These are phyloP conservation scores for Hyles vespertilio DNA, from an alignment of 1,140 invertebrate genomes.

Conservation along the genomic window DNA sequence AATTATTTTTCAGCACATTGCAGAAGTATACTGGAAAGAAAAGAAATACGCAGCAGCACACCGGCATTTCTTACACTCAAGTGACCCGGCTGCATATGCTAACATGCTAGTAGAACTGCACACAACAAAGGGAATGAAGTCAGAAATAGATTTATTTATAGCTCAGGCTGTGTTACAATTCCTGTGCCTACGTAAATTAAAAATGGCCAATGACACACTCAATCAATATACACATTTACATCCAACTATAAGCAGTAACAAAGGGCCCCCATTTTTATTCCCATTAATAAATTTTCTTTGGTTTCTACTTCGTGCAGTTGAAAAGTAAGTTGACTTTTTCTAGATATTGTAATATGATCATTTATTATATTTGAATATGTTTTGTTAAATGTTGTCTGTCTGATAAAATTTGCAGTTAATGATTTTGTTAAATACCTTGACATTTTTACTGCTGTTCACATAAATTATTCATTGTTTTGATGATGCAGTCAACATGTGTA, in stretches of 20 bases:
- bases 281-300: conserved; percentile 95
- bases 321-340: conserved; percentile 73
- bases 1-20: conserved; percentile 77
- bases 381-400: too few relatives aligned
- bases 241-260: conserved; percentile 82
- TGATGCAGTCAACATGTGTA: too few relatives aligned
- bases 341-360: too few relatives aligned
- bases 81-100: conserved; percentile 92
- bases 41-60: conserved; percentile 90
- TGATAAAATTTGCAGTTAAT: too few relatives aligned
- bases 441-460: too few relatives aligned
- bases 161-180: conserved; percentile 95
- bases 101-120: conserved; percentile 94
- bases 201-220: conserved; percentile 88
- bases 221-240: conserved; percentile 87
- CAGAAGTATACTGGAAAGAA: conserved; percentile 93
- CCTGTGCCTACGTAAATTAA: conserved; percentile 85
- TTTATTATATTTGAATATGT: too few relatives aligned
- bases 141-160: conserved; percentile 95
- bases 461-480: too few relatives aligned
- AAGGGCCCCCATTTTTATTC: conserved; percentile 86
- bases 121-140: conserved; percentile 84
- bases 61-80: conserved; percentile 93
- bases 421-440: too few relatives aligned
- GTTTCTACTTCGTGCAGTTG: conserved; percentile 90